Evolutionary conservation across 2,888 invertebrate genomes (phyloP), one percentile per base, ranked within the genome.

Genomic region (Dyspetes luteomarginatus): DNA sequence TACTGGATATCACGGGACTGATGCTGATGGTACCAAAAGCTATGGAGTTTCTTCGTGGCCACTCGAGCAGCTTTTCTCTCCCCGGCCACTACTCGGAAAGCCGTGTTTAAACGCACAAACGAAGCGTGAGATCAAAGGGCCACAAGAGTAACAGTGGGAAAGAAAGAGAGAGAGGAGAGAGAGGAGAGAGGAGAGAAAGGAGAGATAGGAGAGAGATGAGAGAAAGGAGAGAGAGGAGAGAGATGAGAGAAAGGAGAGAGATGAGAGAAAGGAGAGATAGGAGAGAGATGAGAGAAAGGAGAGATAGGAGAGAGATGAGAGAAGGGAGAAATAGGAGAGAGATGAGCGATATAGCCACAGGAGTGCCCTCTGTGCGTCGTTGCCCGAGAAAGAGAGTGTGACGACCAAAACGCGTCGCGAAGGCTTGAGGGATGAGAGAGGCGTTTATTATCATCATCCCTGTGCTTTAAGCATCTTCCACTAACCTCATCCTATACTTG

Each of bases 71-170:
- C 84, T 86, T 85, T 84, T 85, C 85, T 86, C 83, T 78, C 79
- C 68, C 73, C 78, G 84, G 82, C 81, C 84, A 75, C 85, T 85
- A 87, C 87, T 88, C 85, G 87, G 87, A 88, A 88, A 88, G 86
- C 86, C 87, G 89, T 86, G 89, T 89, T 90, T 91, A 91, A 90
- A 89, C 86, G 89, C 86, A 90, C 90, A 91, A 91, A 91, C 90
- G 90, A 88, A 89, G 87, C 89, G 87, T 85, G 82, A 89, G 90
- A 91, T 90, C 75, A 79, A 79, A 79, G 79, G 69, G 64, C 60
- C 55, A 41, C 43, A 58, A n/a, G n/a, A n/a, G n/a, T n/a, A n/a
- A n/a, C 60, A 26, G 52, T 4, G 17, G 24, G 50, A 50, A 60
- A 71, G 30, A 48, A 50, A 26, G 45, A 56, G 81, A 78, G 69